phyloP scores from a whole-genome alignment of 2,797 vertebrate species.

The Helostoma temminkii region DNA sequence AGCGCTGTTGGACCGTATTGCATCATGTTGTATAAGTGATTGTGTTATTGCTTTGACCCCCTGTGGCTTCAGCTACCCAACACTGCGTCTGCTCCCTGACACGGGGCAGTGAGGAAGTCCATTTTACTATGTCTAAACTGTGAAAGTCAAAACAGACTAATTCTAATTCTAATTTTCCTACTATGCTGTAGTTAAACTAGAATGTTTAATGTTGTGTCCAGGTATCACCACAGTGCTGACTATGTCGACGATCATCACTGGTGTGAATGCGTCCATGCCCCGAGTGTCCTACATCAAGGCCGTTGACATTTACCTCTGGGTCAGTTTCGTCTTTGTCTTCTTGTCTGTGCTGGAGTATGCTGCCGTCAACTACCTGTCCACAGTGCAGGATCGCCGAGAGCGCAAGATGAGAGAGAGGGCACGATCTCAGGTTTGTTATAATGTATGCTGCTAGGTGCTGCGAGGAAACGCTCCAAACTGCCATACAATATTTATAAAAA shows the following conservation, averaged over 20 bases:
- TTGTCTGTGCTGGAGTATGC: constrained; percentile 87
- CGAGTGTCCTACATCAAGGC: constrained; percentile 88
- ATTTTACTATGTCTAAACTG: neutral
- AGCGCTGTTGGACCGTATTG: constrained; percentile 19
- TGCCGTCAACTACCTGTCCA: constrained; percentile 90
- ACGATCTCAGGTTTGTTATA: constrained; percentile 74
- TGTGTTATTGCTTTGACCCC: neutral
- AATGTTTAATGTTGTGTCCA: constrained; percentile 49
- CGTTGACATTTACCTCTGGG: constrained; percentile 88
- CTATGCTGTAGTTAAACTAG: neutral
- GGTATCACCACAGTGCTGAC: constrained; percentile 88
- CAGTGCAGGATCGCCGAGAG: constrained; percentile 88
- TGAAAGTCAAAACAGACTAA: neutral
- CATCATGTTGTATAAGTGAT: constrained; percentile 37
- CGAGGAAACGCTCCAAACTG: neutral
- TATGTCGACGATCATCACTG: constrained; percentile 89
- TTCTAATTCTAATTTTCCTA: neutral
- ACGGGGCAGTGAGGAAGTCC: neutral
- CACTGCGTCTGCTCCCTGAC: neutral
- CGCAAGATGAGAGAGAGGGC: constrained; percentile 85
- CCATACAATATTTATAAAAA: neutral
- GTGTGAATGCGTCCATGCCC: constrained; percentile 87
- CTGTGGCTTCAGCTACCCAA: neutral
- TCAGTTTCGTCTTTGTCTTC: constrained; percentile 89
- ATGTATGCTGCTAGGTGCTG: neutral